Conservation (phyloP, 2,888 invertebrate genomes). For the Saturnia pavonia region DNA sequence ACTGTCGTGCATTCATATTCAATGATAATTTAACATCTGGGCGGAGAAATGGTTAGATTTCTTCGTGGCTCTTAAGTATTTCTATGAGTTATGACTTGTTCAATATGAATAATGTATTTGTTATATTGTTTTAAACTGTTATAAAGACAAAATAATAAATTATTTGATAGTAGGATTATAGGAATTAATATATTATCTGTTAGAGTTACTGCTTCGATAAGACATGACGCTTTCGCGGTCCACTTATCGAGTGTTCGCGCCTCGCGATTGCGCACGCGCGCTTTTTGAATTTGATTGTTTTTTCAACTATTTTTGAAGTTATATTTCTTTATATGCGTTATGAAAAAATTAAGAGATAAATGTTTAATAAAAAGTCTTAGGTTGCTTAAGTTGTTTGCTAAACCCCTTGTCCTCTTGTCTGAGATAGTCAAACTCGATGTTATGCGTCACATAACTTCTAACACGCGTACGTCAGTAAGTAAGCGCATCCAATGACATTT, state of each 20-base stretch:
- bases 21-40: no score
- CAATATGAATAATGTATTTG: neutral
- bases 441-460: no score
- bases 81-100: neutral
- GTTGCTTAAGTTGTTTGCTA: no score
- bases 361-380: no score
- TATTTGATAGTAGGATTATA: neutral
- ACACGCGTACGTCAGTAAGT: no score
- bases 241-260: neutral
- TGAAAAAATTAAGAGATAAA: no score
- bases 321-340: no score
- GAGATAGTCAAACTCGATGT: no score
- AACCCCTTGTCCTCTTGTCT: no score
- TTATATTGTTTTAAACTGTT: neutral
- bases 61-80: neutral
- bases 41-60: neutral
- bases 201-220: neutral
- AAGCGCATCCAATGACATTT: no score
- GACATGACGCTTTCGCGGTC: neutral
- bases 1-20: neutral
- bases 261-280: neutral
- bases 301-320: no score
- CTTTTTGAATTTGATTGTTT: no score
- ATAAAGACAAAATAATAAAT: neutral
- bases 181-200: constrained; percentile 4